Evolutionary conservation across 2,888 invertebrate genomes (phyloP).

Genomic region (Synanthedon vespiformis): DNA sequence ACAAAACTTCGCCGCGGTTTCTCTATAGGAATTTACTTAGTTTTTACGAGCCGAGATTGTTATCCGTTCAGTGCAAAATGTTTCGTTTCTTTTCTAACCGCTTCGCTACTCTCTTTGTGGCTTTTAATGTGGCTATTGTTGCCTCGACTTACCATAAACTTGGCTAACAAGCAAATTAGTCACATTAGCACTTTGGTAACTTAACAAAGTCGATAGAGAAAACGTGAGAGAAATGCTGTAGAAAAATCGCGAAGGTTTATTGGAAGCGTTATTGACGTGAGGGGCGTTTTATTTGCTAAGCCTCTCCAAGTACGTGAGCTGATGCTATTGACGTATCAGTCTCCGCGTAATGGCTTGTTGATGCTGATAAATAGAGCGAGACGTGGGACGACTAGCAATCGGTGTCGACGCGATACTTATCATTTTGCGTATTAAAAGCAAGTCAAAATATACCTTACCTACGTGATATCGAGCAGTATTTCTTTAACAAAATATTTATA

Average conservation of each 20-base stretch:
- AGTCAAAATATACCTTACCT: too few relatives aligned
- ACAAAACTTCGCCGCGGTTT: constrained; percentile 27
- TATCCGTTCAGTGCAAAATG: constrained; percentile 44
- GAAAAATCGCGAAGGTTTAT: neutral
- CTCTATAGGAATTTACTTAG: constrained; percentile 43
- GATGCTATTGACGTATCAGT: constrained; percentile 23
- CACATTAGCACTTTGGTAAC: neutral
- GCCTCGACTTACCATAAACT: neutral
- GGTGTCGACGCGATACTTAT: neutral
- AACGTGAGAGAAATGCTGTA: neutral
- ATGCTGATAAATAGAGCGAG: constrained; percentile 25
- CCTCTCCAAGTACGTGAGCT: constrained; percentile 8
- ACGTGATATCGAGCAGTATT: too few relatives aligned
- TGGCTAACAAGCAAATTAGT: neutral
- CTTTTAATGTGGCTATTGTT: constrained; percentile 9
- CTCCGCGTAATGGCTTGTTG: constrained; percentile 19
- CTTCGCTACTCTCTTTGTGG: constrained; percentile 12
- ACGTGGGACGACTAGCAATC: neutral
- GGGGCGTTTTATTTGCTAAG: constrained; percentile 1
- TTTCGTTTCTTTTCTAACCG: constrained; percentile 17
- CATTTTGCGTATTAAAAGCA: neutral
- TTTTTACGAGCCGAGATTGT: constrained; percentile 44
- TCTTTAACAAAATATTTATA: too few relatives aligned
- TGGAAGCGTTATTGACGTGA: neutral
- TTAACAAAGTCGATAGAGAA: neutral